A percentile compares a stretch with the other conserved stretches of the same genome.
These are phyloP conservation scores for Micropoecilia bifurca DNA, from an alignment of 2,797 vertebrate species.

Conservation along the genomic window DNA sequence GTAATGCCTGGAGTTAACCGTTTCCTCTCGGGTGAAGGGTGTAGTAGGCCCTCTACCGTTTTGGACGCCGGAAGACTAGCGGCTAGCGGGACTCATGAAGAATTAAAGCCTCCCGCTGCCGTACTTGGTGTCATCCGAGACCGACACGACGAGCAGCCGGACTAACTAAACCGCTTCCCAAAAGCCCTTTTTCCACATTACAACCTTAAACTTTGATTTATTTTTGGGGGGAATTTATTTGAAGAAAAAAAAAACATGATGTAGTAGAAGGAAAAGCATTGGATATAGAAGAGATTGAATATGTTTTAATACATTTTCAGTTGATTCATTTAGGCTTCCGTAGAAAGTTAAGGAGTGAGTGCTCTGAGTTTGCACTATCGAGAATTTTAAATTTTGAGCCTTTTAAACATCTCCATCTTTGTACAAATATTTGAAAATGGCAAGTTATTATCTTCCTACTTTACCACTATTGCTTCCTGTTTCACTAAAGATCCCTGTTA, in stretches of 20 bases:
- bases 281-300: background rate
- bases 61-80: background rate
- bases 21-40: background rate
- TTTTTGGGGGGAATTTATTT: background rate
- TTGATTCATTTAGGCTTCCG: background rate
- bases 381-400: background rate
- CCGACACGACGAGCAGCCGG: background rate
- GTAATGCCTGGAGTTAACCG: constrained; percentile 73
- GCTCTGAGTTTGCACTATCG: background rate
- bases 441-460: background rate
- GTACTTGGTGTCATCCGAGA: background rate
- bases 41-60: background rate
- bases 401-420: background rate
- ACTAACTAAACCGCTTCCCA: background rate
- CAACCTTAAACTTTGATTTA: background rate
- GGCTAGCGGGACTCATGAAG: background rate
- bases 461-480: background rate
- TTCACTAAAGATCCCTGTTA: background rate
- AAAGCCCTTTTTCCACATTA: background rate
- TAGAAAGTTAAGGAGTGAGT: background rate
- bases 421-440: background rate
- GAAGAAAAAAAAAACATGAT: background rate
- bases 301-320: background rate
- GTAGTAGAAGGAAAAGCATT: background rate
- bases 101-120: background rate